Conservation (phyloP, 2,888 invertebrate species). For the Halocaridina rubra region DNA sequence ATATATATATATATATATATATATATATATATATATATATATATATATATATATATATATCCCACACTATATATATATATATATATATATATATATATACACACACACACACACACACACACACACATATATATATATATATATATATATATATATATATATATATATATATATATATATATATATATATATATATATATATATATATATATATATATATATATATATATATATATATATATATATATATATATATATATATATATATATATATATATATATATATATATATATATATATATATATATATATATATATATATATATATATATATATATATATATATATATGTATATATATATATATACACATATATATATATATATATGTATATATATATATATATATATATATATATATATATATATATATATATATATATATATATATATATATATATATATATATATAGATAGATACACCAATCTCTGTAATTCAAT, state of each 20-base stretch:
- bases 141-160: background rate
- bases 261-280: background rate
- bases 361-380: background rate
- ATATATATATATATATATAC: background rate
- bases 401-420: background rate
- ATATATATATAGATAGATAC: background rate
- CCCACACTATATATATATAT: background rate
- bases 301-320: background rate
- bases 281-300: background rate
- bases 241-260: background rate
- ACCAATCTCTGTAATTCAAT: background rate
- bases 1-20: slow-evolving; percentile 16
- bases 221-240: background rate
- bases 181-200: background rate
- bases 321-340: background rate
- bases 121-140: background rate
- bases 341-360: background rate
- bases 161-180: background rate
- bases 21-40: background rate
- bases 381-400: background rate
- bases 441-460: background rate
- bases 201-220: background rate
- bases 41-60: background rate
- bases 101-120: background rate
- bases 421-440: background rate